Base-by-base conservation (phyloP, 2,797 vertebrate species). In the Oreochromis mossambicus region DNA sequence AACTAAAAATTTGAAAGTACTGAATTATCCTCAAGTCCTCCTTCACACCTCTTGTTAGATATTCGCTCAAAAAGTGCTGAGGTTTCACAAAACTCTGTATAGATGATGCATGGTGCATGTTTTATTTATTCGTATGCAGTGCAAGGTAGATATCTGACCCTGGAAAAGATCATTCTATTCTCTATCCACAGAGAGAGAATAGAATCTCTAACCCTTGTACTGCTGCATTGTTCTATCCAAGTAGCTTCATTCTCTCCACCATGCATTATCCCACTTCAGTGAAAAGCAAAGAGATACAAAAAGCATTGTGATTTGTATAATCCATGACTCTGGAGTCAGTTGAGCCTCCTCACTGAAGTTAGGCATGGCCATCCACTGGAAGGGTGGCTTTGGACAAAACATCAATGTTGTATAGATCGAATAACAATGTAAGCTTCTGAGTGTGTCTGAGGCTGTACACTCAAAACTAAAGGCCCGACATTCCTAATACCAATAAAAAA, bases 381-480 rank as follows among this genome's bases (percentile, higher is more conserved):
- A 93, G 87, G 83, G 84, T 92, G 87, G 88, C 79, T 91, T 93
- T 84, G 86, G 89, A 94, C 92, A 91, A 93, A 91, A 93, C 88
- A 92, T 93, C 91, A 83, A 86, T 92, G 89, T 78, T 4, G 85
- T 89, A 87, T 86, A 87, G 90, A 92, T 93, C 21, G 43, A 91
- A 91, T 82, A 90, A 91, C 89, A 89, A 88, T 81, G 63, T 80
- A 84, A 86, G 87, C 83, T 83, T 86, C 83, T 87, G 85, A 91
- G 78, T 86, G 87, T 80, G 83, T 52, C 6, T 63, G 34, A 14
- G 48, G 79, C 63, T 75, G 50, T 56, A 86, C 46, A 34, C 63
- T 83, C 13, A 80, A 88, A 90, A 86, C 83, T 82, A 85, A 89
- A 89, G 36, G 79, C 79, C 41, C 9, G 3, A 73, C 80, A 75